These are phyloP conservation scores for Sebastes diploproa DNA, from an alignment of 2,797 vertebrate species.

Conservation along the genomic window DNA sequence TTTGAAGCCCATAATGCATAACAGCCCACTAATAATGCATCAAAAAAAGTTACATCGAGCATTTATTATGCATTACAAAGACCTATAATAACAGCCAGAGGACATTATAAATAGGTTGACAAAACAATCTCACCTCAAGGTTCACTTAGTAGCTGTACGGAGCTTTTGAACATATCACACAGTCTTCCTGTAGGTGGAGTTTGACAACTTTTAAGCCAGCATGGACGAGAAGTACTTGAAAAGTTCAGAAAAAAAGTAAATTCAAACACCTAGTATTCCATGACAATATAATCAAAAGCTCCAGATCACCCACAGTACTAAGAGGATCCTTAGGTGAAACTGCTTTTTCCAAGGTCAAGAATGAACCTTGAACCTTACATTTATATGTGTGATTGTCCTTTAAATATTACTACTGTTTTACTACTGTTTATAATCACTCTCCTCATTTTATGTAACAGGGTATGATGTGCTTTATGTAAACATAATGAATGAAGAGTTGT, in stretches of 20 bases:
- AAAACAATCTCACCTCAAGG: not conserved
- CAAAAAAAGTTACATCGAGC: no score
- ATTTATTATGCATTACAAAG: not conserved
- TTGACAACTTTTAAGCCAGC: not conserved
- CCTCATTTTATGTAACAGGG: not conserved
- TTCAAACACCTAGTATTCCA: no score
- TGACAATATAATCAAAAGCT: not conserved
- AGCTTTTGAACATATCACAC: not conserved
- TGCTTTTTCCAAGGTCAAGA: not conserved
- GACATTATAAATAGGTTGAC: no score
- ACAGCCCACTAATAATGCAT: not conserved
- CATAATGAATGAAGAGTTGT: not conserved
- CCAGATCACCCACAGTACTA: not conserved
- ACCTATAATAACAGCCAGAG: not conserved
- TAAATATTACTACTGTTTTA: not conserved
- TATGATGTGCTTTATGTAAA: constrained; percentile 6
- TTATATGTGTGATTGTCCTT: not conserved
- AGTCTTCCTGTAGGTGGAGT: not conserved
- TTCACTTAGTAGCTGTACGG: not conserved
- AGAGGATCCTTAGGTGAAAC: not conserved
- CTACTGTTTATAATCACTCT: not conserved
- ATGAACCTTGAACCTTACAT: not conserved
- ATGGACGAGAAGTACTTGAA: not conserved
- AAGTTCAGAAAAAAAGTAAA: no score
- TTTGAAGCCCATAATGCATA: not conserved